Conservation (phyloP, 2,113 vertebrate species). For the Anarhynchus alexandrinus region DNA sequence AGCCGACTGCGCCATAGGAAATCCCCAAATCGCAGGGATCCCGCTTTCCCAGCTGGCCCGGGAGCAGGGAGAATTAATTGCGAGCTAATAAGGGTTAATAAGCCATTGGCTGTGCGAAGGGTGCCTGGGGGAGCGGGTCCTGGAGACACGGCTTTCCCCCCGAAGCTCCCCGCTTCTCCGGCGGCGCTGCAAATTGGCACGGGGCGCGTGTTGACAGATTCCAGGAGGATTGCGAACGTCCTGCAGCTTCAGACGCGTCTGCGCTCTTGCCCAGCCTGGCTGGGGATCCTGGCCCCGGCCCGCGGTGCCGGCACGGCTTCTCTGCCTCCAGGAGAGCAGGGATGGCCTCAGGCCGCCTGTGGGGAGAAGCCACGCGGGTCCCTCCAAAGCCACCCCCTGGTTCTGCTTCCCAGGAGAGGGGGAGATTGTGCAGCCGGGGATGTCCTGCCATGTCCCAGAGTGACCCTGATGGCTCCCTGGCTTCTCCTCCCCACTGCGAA, state of each 20-base stretch:
- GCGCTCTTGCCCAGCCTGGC: not conserved
- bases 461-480: not conserved
- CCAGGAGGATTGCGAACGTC: not conserved
- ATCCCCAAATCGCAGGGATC: rapidly evolving
- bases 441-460: not conserved
- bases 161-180: not conserved
- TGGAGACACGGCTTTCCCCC: not conserved
- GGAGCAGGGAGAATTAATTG: not conserved
- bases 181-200: not conserved
- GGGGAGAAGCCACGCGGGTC: not conserved
- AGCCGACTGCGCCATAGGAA: rapidly evolving
- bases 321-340: not conserved
- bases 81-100: not conserved
- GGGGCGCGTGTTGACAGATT: not conserved
- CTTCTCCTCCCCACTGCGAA: rapidly evolving
- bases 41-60: rapidly evolving
- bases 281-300: not conserved
- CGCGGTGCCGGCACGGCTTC: not conserved
- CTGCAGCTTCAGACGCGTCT: slow-evolving; percentile 10
- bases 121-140: not conserved
- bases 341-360: not conserved
- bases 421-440: rapidly evolving
- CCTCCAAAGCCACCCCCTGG: rapidly evolving
- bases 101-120: rapidly evolving
- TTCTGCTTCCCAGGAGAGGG: rapidly evolving